phyloP scores from a whole-genome alignment of 2,888 invertebrate species.

The Zygaena filipendulae region DNA sequence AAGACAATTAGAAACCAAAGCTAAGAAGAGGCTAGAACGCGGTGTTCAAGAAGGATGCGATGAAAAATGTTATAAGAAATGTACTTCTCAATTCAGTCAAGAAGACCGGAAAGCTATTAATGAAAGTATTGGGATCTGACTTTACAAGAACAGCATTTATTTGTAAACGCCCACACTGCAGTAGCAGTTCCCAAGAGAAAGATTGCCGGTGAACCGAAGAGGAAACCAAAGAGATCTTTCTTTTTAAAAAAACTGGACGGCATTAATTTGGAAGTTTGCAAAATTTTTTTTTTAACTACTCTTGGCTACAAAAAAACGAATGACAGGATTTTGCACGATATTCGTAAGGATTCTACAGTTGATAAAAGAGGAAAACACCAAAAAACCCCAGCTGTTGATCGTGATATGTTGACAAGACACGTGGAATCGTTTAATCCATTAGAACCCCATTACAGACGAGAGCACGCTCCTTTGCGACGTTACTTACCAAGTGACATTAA shows the following conservation, averaged over 20 bases:
- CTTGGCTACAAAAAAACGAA: slow-evolving; percentile 8
- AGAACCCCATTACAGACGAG: slow-evolving; percentile 17
- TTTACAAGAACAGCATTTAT: slow-evolving; percentile 12
- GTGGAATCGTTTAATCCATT: slow-evolving; percentile 13
- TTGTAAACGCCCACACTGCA: slow-evolving; percentile 11
- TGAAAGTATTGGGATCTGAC: slow-evolving; percentile 8
- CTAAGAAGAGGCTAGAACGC: too few relatives aligned
- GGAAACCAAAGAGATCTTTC: slow-evolving; percentile 14
- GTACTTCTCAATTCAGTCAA: too few relatives aligned
- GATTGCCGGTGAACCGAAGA: slow-evolving; percentile 11
- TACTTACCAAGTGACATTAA: slow-evolving; percentile 14
- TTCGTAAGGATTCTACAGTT: slow-evolving; percentile 5
- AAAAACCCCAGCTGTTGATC: slow-evolving; percentile 15
- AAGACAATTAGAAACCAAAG: too few relatives aligned
- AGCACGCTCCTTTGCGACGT: slow-evolving; percentile 17
- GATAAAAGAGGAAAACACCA: slow-evolving; percentile 14
- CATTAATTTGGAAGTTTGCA: slow-evolving; percentile 6
- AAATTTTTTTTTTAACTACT: slow-evolving; percentile 10
- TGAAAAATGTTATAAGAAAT: too few relatives aligned
- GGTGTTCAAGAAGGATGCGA: too few relatives aligned
- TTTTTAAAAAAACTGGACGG: slow-evolving; percentile 11
- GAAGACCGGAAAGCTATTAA: slow-evolving; percentile 5
- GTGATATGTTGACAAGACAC: slow-evolving; percentile 14
- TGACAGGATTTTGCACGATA: slow-evolving; percentile 8
- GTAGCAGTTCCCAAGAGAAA: slow-evolving; percentile 16